Evolutionary conservation across 2,113 vertebrate genomes (phyloP), one percentile per base, ranked within the genome.

Genomic region (Notiomystis cincta): DNA sequence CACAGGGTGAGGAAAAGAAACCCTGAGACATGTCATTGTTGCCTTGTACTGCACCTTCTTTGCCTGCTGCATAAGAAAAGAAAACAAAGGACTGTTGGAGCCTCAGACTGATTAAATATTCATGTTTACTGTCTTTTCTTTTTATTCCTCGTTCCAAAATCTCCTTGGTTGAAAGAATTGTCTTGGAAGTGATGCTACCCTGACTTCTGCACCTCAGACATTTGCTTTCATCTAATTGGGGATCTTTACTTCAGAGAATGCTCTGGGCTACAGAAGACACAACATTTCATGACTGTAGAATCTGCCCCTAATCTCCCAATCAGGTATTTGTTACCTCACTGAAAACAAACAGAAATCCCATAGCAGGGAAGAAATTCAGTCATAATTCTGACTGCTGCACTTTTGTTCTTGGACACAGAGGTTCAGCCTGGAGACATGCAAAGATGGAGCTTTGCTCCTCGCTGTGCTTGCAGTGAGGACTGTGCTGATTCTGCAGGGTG

Each of bases 281-380:
- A 87, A 12, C 31, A 35, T 67, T 7, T 78, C 44, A 51, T 13
- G 33, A 90, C 73, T 92, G 42, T n/a, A 89, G 57, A 86, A 65
- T 45, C 44, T 9, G 13, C 88, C 89, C 71, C 54, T 93, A 89
- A 96, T 97, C 90, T 97, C 77, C 88, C 94, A 94, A 90, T 89
- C 62, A 69, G 77, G 38, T 42, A 82, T 89, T 94, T 73, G 48
- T 91, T 94, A 78, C 81, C 47, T 91, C 76, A 51, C 64, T 69
- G 67, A 92, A 96, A 97, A 31, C 78, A 81, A 94, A 89, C 51
- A 91, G 66, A 94, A 97, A 96, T 96, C 61, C 84, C 69, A 61
- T 62, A 91, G 90, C 35, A 30, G 76, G 76, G 71, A 70, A 75
- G 62, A 87, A 80, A 84, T 70, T 50, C 87, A 83, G 6, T 69